phyloP scores from a whole-genome alignment of 2,113 vertebrate genomes.

The Ammodramus savannarum region DNA sequence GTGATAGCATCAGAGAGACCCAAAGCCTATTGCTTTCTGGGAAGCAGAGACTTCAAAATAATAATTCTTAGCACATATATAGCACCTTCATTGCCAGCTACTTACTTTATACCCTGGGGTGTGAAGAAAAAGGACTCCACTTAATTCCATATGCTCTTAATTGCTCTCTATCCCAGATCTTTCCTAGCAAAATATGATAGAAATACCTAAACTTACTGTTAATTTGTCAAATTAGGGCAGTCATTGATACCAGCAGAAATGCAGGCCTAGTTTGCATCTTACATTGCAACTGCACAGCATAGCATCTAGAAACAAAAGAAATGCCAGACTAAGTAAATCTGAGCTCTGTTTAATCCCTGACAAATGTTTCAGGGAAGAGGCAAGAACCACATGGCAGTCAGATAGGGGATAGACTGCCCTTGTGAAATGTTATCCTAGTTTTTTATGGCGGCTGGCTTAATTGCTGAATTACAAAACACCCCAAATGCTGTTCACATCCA shows the following conservation, averaged over 20 bases:
- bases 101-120: constrained; percentile 49
- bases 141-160: constrained; percentile 48
- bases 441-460: constrained; percentile 55
- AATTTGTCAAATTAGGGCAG: constrained; percentile 56
- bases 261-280: constrained; percentile 28
- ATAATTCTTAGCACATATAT: constrained; percentile 42
- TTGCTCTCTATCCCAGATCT: constrained; percentile 44
- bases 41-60: constrained; percentile 37
- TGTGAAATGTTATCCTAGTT: constrained; percentile 40
- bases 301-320: constrained; percentile 48
- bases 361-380: constrained; percentile 45
- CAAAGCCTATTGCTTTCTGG: constrained; percentile 42
- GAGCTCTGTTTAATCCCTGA: constrained; percentile 43
- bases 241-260: constrained; percentile 14
- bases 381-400: constrained; percentile 41
- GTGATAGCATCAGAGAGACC: constrained; percentile 55
- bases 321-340: constrained; percentile 50
- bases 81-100: constrained; percentile 47
- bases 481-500: constrained; percentile 52
- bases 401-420: constrained; percentile 35
- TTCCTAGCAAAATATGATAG: constrained; percentile 28
- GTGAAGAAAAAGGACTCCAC: constrained; percentile 35
- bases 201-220: constrained; percentile 21
- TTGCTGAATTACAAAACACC: constrained; percentile 46
- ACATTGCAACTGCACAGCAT: not conserved